A percentile compares a stretch with the other conserved stretches of the same genome.
These are phyloP conservation scores for Eptesicus fuscus DNA, from an alignment of 2,113 vertebrate genomes.

Conservation along the genomic window DNA sequence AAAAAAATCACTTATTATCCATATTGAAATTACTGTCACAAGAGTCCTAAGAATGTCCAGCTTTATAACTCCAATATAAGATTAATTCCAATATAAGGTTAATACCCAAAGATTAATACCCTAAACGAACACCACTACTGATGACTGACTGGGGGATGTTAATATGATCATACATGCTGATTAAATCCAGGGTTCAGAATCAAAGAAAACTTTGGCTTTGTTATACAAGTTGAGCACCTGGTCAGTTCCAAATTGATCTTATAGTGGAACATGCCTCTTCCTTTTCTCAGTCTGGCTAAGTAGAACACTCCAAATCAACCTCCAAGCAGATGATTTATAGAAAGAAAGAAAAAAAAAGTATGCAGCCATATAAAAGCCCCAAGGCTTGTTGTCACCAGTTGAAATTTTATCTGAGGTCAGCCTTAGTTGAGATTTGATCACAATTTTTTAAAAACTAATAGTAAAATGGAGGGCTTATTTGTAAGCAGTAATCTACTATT, in stretches of 20 bases:
- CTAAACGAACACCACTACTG: neutral
- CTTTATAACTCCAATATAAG: neutral
- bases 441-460: neutral
- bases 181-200: neutral
- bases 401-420: neutral
- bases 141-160: neutral
- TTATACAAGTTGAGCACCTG: neutral
- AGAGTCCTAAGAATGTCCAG: neutral
- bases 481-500: neutral
- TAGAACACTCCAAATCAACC: neutral
- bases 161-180: neutral
- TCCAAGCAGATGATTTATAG: neutral
- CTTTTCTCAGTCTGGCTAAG: neutral
- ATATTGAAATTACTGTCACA: neutral
- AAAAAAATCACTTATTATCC: neutral
- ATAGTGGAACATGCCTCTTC: neutral
- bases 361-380: neutral
- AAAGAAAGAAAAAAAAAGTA: neutral
- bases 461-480: neutral
- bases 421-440: neutral
- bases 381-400: neutral
- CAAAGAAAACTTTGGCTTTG: neutral
- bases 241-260: neutral
- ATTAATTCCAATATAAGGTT: too few species aligned
- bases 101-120: neutral